Base-by-base conservation (phyloP, 2,797 vertebrate genomes). In the Ispidina picta region DNA sequence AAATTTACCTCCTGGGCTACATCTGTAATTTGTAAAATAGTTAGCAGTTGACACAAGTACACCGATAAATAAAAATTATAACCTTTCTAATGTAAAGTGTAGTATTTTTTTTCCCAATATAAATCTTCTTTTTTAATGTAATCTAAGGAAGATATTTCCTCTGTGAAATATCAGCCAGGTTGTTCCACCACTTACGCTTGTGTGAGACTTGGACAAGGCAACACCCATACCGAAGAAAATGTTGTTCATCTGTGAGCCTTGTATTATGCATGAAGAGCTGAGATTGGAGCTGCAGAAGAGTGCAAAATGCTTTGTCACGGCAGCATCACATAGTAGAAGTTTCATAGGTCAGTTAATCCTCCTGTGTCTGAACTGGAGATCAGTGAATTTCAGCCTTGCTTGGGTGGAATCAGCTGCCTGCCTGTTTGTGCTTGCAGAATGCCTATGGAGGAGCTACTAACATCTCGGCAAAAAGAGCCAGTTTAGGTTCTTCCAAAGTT, bases 221-320 rank as follows among this genome's bases (percentile, higher is more conserved):
- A 23, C 31, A 37, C 41, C 21, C 64, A 28, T 52, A 75, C 71
- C 72, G 80, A 84, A 83, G 56, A 46, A 59, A 35, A 14, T 21
- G 7, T 25, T 81, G 56, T 41, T 89, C 48, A 52, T 37, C 23
- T 2, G 1, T n/a, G 13, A 33, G 20, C 31, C 26, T 64, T 31
- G 15, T 22, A 54, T 71, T 59, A 6, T 63, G 76, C 39, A 63
- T 68, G 17, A n/a, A 6, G 49, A 17, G 14, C 9, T 58, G 66
- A 17, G 5, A 29, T 51, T 72, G 21, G 44, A 71, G 15, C 8
- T 5, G 6, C 2, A 20, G 19, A 49, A 12, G 19, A 39, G 16
- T 5, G 14, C 35, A 59, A 9, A 76, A 18, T 9, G 15, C 28
- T 39, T n/a, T 21, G 29, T 1, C 0, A 0, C 1, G 16, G 9